Evolutionary conservation across 2,888 invertebrate species (phyloP), one percentile per base, ranked within the genome.

Genomic region (Lamproptera curius): DNA sequence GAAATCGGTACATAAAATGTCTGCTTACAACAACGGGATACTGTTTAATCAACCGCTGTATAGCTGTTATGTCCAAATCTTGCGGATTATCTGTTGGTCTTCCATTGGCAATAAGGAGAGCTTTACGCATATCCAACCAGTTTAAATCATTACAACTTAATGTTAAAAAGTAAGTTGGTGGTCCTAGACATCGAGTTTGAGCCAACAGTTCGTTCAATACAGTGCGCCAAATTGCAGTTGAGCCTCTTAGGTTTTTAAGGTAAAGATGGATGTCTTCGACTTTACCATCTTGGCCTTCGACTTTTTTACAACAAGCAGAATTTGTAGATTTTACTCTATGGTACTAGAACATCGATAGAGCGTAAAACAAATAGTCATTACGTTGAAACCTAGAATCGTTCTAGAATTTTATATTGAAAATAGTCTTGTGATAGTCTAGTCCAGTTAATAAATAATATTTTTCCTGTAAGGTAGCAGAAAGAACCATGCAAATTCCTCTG

Each of bases 201-300:
- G 40, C 39, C 8, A 40, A 9, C 1, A 46, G 26, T 10, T 46
- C 35, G 11, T 16, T 36, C 13, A 36, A n/a, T 8, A 36, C 46
- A 26, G 13, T 36, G 6, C 23, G 36, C 31, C 31, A 31, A 31
- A 11, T 3, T 11, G 31, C 34, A 5, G 40, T 36, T 4, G 35
- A 46, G 2, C 41, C 46, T 36, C 41, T 40, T 1, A 40, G 23
- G 1, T 40, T 46, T 26, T 46, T 46, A 1, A 46, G n/a, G 17
- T 40, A 40, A 10, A 40, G 15, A 33, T 46, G 35, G 2, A 46
- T 10, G n/a, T 46, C 39, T 16, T 46, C 34, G 9, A 46, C 46
- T 8, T 9, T 34, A 2, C 23, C 46, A 6, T 46, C 9, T 10
- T 39, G 17, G 4, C 39, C 23, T 34, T 39, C 33, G n/a, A 28